phyloP scores from a whole-genome alignment of 2,113 vertebrate species.

The Elaphurus davidianus region DNA sequence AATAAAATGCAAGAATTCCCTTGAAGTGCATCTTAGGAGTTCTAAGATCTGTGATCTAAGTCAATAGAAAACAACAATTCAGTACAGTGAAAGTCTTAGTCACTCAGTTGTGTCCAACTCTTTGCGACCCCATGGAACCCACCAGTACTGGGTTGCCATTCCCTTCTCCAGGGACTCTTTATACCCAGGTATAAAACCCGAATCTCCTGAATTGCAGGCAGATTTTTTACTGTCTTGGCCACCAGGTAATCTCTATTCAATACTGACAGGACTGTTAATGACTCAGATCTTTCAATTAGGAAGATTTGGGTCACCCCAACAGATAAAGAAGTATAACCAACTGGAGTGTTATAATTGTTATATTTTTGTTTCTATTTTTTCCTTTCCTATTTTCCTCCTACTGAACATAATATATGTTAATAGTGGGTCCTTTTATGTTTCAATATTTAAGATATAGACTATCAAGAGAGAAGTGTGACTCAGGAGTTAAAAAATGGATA shows the following conservation, averaged over 20 bases:
- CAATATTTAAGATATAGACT: background rate
- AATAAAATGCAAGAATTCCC: background rate
- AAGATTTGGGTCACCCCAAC: background rate
- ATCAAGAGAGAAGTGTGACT: background rate
- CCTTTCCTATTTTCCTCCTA: background rate
- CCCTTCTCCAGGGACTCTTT: background rate
- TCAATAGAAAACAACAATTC: background rate
- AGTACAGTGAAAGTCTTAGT: background rate
- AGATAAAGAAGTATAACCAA: background rate
- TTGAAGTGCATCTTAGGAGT: background rate
- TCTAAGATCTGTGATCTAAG: background rate
- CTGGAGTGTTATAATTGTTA: background rate
- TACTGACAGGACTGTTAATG: background rate
- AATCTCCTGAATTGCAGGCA: background rate
- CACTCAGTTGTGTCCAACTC: background rate
- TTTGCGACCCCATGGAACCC: background rate
- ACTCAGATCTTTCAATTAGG: background rate
- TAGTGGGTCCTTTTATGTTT: background rate
- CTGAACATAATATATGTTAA: background rate
- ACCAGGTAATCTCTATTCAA: background rate
- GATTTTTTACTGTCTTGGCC: background rate
- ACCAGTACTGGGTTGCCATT: background rate
- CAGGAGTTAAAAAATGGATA: background rate
- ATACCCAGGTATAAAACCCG: background rate
- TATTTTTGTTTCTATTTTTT: slow-evolving; percentile 15